These are phyloP conservation scores for Pedionomus torquatus DNA, from an alignment of 2,113 vertebrate species.

Conservation along the genomic window DNA sequence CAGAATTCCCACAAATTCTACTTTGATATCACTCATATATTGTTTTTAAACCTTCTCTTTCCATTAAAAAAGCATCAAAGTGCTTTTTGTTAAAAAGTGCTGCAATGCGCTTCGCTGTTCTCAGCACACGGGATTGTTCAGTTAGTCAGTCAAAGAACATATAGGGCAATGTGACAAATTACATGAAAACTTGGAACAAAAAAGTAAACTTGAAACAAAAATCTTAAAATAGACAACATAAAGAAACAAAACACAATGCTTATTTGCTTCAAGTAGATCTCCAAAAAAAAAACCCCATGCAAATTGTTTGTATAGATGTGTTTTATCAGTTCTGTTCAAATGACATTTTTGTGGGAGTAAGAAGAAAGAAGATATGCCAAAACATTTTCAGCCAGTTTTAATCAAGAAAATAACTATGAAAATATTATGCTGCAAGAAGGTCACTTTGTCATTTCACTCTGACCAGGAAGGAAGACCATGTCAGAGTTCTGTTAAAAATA, in stretches of 20 bases:
- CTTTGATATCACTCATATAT: neutral
- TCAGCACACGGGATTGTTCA: neutral
- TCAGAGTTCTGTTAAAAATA: neutral
- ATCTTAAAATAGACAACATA: neutral
- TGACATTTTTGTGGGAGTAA: neutral
- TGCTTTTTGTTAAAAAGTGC: neutral
- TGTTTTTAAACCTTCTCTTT: neutral
- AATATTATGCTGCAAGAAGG: neutral
- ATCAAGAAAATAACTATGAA: neutral
- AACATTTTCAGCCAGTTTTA: neutral
- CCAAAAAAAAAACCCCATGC: neutral
- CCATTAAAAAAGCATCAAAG: slow-evolving; percentile 50
- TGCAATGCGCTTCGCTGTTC: neutral
- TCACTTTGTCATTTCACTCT: neutral
- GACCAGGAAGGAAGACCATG: neutral
- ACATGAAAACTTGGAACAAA: neutral
- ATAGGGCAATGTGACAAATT: neutral
- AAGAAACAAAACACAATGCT: neutral
- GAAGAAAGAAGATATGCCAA: neutral
- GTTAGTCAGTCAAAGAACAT: neutral
- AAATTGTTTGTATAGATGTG: neutral
- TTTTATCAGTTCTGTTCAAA: neutral
- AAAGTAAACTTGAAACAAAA: slow-evolving; percentile 38
- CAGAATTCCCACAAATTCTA: neutral
- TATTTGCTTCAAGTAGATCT: neutral